Percentiles rank a stretch among this genome's conserved stretches.
Evolutionary conservation across 2,113 vertebrate genomes (phyloP).

Genomic region (Himantopus leucocephalus): DNA sequence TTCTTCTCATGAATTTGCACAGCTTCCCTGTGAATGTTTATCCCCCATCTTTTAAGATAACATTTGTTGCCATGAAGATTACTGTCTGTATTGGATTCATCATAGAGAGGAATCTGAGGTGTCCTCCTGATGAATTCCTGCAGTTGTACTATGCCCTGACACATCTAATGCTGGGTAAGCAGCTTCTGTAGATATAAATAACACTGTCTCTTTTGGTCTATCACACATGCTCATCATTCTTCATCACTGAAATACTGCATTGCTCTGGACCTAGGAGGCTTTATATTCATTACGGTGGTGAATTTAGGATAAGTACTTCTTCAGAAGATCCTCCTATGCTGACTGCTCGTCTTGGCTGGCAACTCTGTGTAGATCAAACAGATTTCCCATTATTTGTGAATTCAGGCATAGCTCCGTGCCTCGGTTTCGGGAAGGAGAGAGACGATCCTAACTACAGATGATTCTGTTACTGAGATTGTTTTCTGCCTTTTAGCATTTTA

Average conservation of each 20-base stretch:
- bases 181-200: constrained; percentile 33
- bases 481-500: neutral
- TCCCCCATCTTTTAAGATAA: neutral
- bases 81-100: neutral
- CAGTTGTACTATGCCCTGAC: neutral
- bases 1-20: too few relatives aligned
- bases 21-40: neutral
- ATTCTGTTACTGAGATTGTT: neutral
- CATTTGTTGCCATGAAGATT: neutral
- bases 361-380: neutral
- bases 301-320: neutral
- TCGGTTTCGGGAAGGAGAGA: neutral
- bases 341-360: neutral
- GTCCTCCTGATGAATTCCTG: constrained; percentile 1
- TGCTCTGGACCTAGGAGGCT: neutral
- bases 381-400: neutral
- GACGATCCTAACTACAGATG: neutral
- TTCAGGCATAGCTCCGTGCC: neutral
- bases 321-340: neutral
- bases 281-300: neutral
- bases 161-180: constrained; percentile 15
- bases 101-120: neutral
- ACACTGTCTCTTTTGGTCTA: neutral
- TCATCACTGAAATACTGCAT: neutral
- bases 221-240: neutral